Conservation (phyloP, 2,888 invertebrate species). For the Cylindroiulus punctatus region DNA sequence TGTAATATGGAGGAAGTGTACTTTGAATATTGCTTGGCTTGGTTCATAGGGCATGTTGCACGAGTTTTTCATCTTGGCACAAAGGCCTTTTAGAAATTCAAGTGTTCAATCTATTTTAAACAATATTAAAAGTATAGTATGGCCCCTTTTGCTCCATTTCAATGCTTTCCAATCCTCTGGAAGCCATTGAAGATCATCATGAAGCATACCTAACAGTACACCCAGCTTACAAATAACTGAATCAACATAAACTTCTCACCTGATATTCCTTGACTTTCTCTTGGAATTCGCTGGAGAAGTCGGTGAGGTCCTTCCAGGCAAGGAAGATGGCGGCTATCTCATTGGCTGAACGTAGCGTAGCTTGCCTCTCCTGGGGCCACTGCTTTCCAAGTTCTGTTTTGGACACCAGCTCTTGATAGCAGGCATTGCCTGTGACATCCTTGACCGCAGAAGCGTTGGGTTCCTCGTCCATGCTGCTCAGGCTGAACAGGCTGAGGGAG, state of each 20-base stretch:
- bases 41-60: too few species aligned
- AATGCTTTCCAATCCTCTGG: too few species aligned
- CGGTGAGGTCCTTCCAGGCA: neutral
- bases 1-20: too few species aligned
- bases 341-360: neutral
- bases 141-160: too few species aligned
- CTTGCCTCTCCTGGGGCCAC: neutral
- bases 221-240: too few species aligned
- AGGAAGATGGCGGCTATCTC: slow-evolving; percentile 44
- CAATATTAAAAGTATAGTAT: too few species aligned
- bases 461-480: slow-evolving; percentile 4
- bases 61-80: too few species aligned
- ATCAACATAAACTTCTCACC: neutral
- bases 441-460: neutral
- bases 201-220: too few species aligned
- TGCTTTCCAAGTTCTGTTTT: neutral
- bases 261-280: neutral
- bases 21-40: too few species aligned
- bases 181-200: too few species aligned
- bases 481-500: slow-evolving; percentile 13
- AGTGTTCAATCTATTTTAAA: too few species aligned
- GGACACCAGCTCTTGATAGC: slow-evolving; percentile 31
- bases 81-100: too few species aligned
- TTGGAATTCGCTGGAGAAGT: slow-evolving; percentile 21
- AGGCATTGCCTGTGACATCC: slow-evolving; percentile 46